Evolutionary conservation across 2,888 invertebrate genomes (phyloP).

Genomic region (Hemicrepidius hirtus): DNA sequence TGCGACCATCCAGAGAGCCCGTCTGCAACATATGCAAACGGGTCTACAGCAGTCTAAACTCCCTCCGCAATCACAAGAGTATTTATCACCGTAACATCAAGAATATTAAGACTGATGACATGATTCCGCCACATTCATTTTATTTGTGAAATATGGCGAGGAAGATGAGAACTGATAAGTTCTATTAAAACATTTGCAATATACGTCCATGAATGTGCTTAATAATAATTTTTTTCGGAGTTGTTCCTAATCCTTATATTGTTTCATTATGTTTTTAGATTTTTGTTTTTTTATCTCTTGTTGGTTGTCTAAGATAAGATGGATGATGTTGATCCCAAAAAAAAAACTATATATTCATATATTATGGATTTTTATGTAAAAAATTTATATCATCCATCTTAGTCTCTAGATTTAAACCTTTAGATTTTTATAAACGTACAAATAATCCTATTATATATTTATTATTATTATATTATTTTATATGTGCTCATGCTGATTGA

Average conservation of each 20-base stretch:
- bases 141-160: slow-evolving; percentile 64
- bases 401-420: slow-evolving; percentile 23
- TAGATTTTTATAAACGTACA: slow-evolving; percentile 48
- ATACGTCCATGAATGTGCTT: slow-evolving; percentile 53
- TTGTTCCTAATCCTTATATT: slow-evolving; percentile 48
- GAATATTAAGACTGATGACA: slow-evolving; percentile 79
- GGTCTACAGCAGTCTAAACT: slow-evolving; percentile 93
- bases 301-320: slow-evolving; percentile 34
- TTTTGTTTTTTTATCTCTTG: slow-evolving; percentile 44
- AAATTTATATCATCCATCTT: slow-evolving; percentile 2
- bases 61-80: slow-evolving; percentile 93
- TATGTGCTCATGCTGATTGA: background rate
- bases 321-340: background rate
- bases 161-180: slow-evolving; percentile 1
- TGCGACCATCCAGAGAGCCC: slow-evolving; percentile 91
- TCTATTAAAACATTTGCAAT: slow-evolving; percentile 42
- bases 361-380: background rate
- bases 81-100: slow-evolving; percentile 91
- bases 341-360: no score
- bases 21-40: slow-evolving; percentile 95
- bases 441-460: slow-evolving; percentile 41
- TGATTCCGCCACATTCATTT: slow-evolving; percentile 69
- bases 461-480: slow-evolving; percentile 39
- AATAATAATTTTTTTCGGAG: slow-evolving; percentile 40
- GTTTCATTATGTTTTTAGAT: slow-evolving; percentile 34